A percentile compares a stretch with the other conserved stretches of the same genome.
phyloP scores from a whole-genome alignment of 2,888 invertebrate genomes.

The Dorcus parallelipipedus region DNA sequence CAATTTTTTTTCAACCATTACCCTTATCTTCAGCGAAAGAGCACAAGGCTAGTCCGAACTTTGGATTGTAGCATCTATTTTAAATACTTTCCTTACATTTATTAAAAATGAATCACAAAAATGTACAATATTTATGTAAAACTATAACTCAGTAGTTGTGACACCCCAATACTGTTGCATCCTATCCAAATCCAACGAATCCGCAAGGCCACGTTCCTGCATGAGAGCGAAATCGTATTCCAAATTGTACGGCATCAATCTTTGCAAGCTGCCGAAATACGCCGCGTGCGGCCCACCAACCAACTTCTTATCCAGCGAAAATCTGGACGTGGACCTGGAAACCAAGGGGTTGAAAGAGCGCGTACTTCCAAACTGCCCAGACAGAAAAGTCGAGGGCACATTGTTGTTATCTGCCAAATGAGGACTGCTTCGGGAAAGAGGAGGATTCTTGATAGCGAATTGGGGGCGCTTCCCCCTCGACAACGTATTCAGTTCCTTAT shows the following conservation, averaged over 20 bases:
- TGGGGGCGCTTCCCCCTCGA: constrained; percentile 59
- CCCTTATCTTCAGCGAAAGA: no score
- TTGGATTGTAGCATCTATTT: no score
- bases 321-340: constrained; percentile 57
- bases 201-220: constrained; percentile 70
- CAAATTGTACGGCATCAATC: constrained; percentile 78
- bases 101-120: no score
- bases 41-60: no score
- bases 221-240: constrained; percentile 83
- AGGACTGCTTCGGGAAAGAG: constrained; percentile 69
- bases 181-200: constrained; percentile 77
- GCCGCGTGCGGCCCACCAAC: constrained; percentile 80
- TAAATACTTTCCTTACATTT: no score
- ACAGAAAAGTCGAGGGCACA: constrained; percentile 54
- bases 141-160: constrained; percentile 75
- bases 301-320: constrained; percentile 59
- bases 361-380: constrained; percentile 76
- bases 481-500: constrained; percentile 81
- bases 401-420: constrained; percentile 55
- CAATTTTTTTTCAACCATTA: constrained; percentile 5
- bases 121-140: background rate
- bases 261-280: constrained; percentile 80
- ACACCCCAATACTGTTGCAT: constrained; percentile 92
- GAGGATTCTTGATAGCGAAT: constrained; percentile 55
- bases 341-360: constrained; percentile 69